Evolutionary conservation across 2,888 invertebrate genomes (phyloP).

Genomic region (Tortricodes alternella): DNA sequence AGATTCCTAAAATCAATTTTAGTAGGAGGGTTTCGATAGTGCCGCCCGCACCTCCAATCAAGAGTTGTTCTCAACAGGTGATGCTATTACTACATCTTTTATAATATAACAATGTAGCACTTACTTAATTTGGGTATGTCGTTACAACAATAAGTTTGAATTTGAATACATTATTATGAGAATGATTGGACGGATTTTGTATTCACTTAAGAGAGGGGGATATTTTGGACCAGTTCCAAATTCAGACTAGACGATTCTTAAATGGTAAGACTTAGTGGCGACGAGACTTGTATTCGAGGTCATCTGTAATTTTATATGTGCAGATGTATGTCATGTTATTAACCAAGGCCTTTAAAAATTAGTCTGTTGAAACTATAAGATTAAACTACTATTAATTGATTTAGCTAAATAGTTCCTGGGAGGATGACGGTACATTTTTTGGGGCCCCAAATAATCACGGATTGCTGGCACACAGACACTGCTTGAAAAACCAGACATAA

Average conservation of each 20-base stretch:
- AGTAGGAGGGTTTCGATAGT: constrained; percentile 49
- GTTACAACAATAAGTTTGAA: too few species aligned
- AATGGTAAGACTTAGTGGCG: constrained; percentile 8
- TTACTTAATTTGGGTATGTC: not conserved
- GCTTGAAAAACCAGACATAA: too few species aligned
- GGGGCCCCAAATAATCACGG: too few species aligned
- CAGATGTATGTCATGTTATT: not conserved
- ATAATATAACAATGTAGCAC: too few species aligned
- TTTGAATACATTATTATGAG: too few species aligned
- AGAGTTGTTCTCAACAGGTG: constrained; percentile 52
- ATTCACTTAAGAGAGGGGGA: not conserved
- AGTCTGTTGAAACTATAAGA: too few species aligned
- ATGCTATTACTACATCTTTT: constrained; percentile 34
- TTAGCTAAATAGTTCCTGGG: too few species aligned
- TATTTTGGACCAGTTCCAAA: constrained; percentile 20
- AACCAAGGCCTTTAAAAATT: not conserved
- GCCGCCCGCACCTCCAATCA: constrained; percentile 59
- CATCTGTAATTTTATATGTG: constrained; percentile 1
- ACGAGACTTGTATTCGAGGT: not conserved
- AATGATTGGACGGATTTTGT: too few species aligned
- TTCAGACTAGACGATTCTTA: not conserved
- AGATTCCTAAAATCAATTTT: constrained; percentile 52
- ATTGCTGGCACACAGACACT: too few species aligned
- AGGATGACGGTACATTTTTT: too few species aligned
- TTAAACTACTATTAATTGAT: too few species aligned